phyloP scores from a whole-genome alignment of 2,888 invertebrate genomes.

The Caenorhabditis sp. region DNA sequence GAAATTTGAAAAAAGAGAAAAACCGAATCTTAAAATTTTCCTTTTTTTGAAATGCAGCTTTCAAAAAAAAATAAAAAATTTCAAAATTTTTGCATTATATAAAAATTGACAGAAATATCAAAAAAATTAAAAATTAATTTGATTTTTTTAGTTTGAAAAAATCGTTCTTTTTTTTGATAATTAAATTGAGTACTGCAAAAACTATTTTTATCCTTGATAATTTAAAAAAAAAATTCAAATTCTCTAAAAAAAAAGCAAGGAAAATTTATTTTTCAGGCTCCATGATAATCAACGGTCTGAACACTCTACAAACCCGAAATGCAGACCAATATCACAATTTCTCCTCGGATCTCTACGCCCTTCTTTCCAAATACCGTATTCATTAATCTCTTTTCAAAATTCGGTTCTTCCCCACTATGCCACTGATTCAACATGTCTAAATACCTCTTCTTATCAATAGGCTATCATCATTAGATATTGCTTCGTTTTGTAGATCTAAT shows the following conservation, averaged over 20 bases:
- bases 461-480: no score
- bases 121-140: background rate
- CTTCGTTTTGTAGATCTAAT: no score
- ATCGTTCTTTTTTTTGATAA: no score
- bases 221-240: no score
- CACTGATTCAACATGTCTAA: no score
- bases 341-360: constrained; percentile 27
- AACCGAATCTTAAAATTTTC: background rate
- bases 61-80: background rate
- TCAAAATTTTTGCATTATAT: background rate
- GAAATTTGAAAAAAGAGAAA: background rate
- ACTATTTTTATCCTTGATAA: no score
- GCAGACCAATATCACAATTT: constrained; percentile 26
- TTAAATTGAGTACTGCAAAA: no score
- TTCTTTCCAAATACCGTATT: constrained; percentile 34
- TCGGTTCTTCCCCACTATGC: no score
- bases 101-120: background rate
- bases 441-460: no score
- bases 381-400: no score
- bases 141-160: constrained; percentile 3
- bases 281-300: constrained; percentile 33
- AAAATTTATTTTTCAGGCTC: constrained; percentile 27
- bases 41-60: background rate
- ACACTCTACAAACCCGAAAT: constrained; percentile 12
- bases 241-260: no score